A percentile compares a stretch with the other conserved stretches of the same genome.
These are phyloP conservation scores for Pseudonaja textilis DNA, from an alignment of 2,113 vertebrate species.

Conservation along the genomic window DNA sequence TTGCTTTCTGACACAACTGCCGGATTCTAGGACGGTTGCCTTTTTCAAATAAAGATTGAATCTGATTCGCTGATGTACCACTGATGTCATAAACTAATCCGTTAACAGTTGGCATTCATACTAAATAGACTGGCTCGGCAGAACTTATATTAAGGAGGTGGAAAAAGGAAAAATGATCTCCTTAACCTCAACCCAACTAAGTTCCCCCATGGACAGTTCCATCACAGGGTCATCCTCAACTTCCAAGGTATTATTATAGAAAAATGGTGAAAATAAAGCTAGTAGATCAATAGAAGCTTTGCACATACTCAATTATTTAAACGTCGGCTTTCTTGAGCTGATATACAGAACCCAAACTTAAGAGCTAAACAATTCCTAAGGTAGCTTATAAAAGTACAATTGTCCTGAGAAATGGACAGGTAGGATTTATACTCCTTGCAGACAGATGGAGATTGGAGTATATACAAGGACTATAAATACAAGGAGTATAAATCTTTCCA, in stretches of 20 bases:
- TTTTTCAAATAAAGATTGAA: constrained; percentile 1
- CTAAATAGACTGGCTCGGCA: background rate
- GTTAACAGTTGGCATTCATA: background rate
- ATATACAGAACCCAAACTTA: background rate
- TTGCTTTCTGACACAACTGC: constrained; percentile 6
- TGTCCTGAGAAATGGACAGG: background rate
- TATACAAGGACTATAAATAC: too few relatives aligned
- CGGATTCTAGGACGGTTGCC: background rate
- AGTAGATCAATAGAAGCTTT: background rate
- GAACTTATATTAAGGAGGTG: background rate
- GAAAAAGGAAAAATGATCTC: background rate
- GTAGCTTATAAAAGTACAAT: background rate
- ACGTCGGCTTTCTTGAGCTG: background rate
- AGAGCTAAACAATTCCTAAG: background rate
- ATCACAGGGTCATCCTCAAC: background rate
- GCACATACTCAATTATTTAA: background rate
- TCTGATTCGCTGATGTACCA: background rate
- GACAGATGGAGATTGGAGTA: too few relatives aligned
- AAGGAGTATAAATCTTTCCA: too few relatives aligned
- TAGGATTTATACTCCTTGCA: background rate
- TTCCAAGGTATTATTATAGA: constrained; percentile 14
- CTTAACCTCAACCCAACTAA: background rate
- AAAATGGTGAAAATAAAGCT: background rate
- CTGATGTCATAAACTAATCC: background rate
- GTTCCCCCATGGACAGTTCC: background rate